Evolutionary conservation across 2,113 vertebrate species (phyloP), one percentile per base, ranked within the genome.

Genomic region (Gasterosteus aculeatus): DNA sequence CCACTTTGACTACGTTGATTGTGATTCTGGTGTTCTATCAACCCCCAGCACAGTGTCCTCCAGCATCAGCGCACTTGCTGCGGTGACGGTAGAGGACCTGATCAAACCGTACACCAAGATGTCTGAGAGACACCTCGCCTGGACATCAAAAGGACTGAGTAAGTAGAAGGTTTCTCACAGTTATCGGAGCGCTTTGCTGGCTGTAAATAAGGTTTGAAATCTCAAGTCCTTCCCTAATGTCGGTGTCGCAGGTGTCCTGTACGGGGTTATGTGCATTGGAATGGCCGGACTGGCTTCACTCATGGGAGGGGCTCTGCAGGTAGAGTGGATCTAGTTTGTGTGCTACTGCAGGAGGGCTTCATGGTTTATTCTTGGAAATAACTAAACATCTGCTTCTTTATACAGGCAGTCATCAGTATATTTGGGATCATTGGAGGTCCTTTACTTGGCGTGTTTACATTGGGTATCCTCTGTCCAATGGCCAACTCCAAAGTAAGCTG

Each of bases 21-120:
- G 14, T 42, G 12, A 11, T 12, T 54, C 46, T 76, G 7, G 1
- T 53, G 18, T 57, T 9, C 4, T 58, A 33, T 53, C 11, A 22
- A 35, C 41, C 73, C 47, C 6, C 81, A 97, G 96, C 87, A 97
- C 96, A 5, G 95, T 96, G 69, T 97, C 96, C 7, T 97, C 96
- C 87, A 96, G 96, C 78, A 95, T 97, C 73, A 97, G 95, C 12
- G 95, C 96, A 5, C 84, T 97, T 75, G 92, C 95, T 60, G 93
- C 96, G 29, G 96, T 97, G 9, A 96, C 96, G 0, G 87, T 97
- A 46, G 94, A 96, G 87, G 96, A 97, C 65, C 79, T 97, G 19
- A 88, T 97, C 60, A 95, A 91, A 72, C 95, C 95, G 0, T 67
- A 82, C 80, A 90, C 88, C 35, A 82, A 51, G 31, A 86, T 95